Percentiles rank a stretch among this genome's conserved stretches.
Conservation (phyloP, 2,797 vertebrate genomes). For the Pseudochirops corinnae region DNA sequence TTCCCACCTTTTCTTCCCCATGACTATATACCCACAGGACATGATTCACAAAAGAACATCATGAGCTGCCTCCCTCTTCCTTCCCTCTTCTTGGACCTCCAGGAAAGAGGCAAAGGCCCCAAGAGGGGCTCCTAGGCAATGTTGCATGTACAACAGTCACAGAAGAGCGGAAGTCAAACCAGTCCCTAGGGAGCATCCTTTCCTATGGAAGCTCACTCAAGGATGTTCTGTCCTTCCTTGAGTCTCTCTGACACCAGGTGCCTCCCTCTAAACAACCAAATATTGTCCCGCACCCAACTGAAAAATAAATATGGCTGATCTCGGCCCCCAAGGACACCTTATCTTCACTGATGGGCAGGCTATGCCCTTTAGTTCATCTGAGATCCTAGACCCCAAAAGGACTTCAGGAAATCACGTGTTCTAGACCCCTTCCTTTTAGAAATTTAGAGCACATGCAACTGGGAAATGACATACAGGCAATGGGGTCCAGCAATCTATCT, state of each 20-base stretch:
- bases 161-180: background rate
- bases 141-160: background rate
- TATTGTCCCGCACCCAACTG: background rate
- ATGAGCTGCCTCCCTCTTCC: conserved; percentile 10
- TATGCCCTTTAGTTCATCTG: background rate
- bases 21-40: background rate
- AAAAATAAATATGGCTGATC: background rate
- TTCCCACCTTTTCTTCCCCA: background rate
- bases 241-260: background rate
- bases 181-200: background rate
- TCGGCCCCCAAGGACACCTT: background rate
- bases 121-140: background rate
- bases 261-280: background rate
- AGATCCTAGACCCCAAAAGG: background rate
- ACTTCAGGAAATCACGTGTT: background rate
- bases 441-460: background rate
- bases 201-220: background rate
- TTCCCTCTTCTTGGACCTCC: conserved; percentile 19
- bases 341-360: background rate
- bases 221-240: background rate
- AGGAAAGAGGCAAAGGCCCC: conserved; percentile 16
- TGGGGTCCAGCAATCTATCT: no score
- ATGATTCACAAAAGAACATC: conserved; percentile 31
- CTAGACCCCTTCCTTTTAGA: background rate
- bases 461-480: no score